Percentiles rank a stretch among this genome's conserved stretches.
phyloP scores from a whole-genome alignment of 2,113 vertebrate genomes.

The zebrafish (Danio rerio) region GRCz12tu NC_133194.1:16554001-16554500 shows the following conservation, averaged over 20 bases:
- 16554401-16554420: neutral
- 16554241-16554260: neutral
- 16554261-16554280: neutral
- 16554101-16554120: neutral
- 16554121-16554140: neutral
- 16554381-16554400: neutral
- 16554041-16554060: neutral
- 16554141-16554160: neutral
- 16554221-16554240: neutral
- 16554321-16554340: too few relatives aligned
- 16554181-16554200: neutral
- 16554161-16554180: neutral
- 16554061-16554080: neutral
- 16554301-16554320: neutral
- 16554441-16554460: conserved; percentile 39
- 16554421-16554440: neutral
- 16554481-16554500: too few relatives aligned
- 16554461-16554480: neutral
- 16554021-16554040: conserved; percentile 32
- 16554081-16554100: conserved; percentile 16
- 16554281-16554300: neutral
- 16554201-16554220: neutral
- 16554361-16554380: neutral
- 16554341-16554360: too few relatives aligned
- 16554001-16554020: conserved; percentile 7